Evolutionary conservation across 2,888 invertebrate genomes (phyloP).

Genomic region (Eupithecia insigniata): DNA sequence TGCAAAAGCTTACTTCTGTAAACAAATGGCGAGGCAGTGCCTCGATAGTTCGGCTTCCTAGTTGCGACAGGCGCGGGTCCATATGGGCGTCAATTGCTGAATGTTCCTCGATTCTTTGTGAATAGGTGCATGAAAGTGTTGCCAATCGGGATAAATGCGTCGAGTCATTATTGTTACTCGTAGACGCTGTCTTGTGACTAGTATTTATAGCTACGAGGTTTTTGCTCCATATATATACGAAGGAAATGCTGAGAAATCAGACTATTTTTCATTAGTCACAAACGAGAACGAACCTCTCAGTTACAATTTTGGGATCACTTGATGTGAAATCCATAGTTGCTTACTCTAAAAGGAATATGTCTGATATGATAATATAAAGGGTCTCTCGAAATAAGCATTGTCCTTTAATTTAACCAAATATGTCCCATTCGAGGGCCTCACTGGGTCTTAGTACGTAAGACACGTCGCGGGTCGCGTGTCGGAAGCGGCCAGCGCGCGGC

Average conservation of each 20-base stretch:
- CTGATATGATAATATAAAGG: not conserved
- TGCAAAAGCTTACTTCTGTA: slow-evolving; percentile 8
- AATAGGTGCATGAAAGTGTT: slow-evolving; percentile 22
- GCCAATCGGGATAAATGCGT: slow-evolving; percentile 13
- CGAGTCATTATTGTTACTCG: slow-evolving; percentile 16
- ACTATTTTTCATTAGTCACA: not conserved
- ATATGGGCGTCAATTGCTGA: slow-evolving; percentile 20
- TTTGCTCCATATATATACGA: not conserved
- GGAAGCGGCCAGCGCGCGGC: slow-evolving; percentile 36
- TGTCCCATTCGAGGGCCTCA: not conserved
- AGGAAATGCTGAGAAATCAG: not conserved
- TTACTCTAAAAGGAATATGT: not conserved
- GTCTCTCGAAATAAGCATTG: not conserved
- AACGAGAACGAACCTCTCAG: not conserved
- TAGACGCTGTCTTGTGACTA: slow-evolving; percentile 5
- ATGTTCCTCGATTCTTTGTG: slow-evolving; percentile 27
- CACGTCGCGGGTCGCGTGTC: slow-evolving; percentile 27
- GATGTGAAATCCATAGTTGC: not conserved
- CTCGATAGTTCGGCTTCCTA: slow-evolving; percentile 33
- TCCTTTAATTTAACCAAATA: not conserved
- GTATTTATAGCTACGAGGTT: slow-evolving; percentile 12
- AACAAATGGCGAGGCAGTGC: slow-evolving; percentile 23
- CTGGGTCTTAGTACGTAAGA: not conserved
- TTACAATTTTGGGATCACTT: not conserved
- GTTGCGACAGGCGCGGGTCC: slow-evolving; percentile 20